A percentile compares a stretch with the other conserved stretches of the same genome.
Conservation (phyloP, 2,797 vertebrate genomes). For the Glossophaga mutica region DNA sequence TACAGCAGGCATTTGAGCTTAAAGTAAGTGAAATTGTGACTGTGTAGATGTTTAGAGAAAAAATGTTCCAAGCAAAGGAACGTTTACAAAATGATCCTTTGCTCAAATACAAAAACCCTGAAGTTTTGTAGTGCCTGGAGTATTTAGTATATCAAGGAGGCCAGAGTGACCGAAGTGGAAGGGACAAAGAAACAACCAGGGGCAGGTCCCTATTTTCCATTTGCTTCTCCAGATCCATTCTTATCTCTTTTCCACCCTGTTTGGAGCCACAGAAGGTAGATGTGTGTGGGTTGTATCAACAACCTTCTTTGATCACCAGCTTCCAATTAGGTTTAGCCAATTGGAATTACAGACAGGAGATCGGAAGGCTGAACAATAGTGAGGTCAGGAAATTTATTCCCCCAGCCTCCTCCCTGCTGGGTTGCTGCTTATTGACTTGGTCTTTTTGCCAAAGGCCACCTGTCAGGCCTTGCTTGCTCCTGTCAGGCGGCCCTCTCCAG, state of each 20-base stretch:
- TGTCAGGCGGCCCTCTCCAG: not conserved
- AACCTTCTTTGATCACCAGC: not conserved
- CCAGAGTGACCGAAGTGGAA: not conserved
- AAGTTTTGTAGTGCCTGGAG: not conserved
- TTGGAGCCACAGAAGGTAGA: not conserved
- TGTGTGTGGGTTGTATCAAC: not conserved
- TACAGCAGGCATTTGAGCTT: not conserved
- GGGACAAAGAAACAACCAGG: not conserved
- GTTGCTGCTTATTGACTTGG: not conserved
- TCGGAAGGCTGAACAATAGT: not conserved
- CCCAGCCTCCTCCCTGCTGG: not conserved
- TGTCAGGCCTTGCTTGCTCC: not conserved
- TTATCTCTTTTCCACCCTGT: not conserved
- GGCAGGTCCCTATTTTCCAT: not conserved
- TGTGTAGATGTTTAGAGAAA: not conserved
- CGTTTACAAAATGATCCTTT: too few species aligned
- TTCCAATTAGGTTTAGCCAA: not conserved
- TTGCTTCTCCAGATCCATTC: not conserved
- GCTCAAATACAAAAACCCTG: not conserved
- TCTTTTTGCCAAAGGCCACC: not conserved
- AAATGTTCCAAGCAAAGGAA: not conserved
- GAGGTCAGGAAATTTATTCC: not conserved
- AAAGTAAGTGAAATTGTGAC: not conserved
- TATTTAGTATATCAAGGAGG: not conserved
- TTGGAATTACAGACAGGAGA: not conserved